Percentiles rank a stretch among this genome's conserved stretches.
These are phyloP conservation scores for Pelosia muscerda DNA, from an alignment of 2,888 invertebrate species.

Conservation along the genomic window DNA sequence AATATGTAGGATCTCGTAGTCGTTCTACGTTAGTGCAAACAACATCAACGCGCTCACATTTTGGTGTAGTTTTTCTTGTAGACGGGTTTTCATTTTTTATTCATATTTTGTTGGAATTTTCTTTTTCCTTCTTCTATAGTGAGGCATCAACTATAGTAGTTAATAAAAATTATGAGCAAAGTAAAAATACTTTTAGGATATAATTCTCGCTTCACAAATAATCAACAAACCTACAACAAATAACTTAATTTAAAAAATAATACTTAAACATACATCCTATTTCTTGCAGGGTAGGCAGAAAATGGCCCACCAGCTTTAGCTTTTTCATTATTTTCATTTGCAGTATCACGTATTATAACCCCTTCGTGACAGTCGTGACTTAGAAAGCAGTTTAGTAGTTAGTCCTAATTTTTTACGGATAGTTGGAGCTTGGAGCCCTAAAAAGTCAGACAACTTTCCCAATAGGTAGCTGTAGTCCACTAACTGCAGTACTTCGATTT, in stretches of 20 bases:
- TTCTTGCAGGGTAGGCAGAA: too few species aligned
- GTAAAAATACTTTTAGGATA: too few species aligned
- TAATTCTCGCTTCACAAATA: too few species aligned
- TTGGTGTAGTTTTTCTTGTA: background rate
- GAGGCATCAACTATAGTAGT: too few species aligned
- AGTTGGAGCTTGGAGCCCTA: background rate
- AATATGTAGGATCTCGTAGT: background rate
- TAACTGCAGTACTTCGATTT: background rate
- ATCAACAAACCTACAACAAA: too few species aligned
- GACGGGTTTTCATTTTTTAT: background rate
- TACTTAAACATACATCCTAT: too few species aligned
- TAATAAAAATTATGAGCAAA: too few species aligned
- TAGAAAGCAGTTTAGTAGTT: background rate
- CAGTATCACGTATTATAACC: background rate
- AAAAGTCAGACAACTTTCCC: background rate
- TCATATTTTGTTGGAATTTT: background rate
- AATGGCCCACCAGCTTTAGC: too few species aligned
- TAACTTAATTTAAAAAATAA: too few species aligned
- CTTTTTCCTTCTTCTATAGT: too few species aligned
- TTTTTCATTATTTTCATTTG: too few species aligned
- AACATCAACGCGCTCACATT: conserved; percentile 35
- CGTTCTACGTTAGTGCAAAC: conserved; percentile 16
- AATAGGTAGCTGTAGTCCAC: too few species aligned
- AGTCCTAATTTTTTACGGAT: background rate
- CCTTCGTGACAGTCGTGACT: background rate